Base-by-base conservation (phyloP, 2,113 vertebrate genomes). In the Mellivora capensis region DNA sequence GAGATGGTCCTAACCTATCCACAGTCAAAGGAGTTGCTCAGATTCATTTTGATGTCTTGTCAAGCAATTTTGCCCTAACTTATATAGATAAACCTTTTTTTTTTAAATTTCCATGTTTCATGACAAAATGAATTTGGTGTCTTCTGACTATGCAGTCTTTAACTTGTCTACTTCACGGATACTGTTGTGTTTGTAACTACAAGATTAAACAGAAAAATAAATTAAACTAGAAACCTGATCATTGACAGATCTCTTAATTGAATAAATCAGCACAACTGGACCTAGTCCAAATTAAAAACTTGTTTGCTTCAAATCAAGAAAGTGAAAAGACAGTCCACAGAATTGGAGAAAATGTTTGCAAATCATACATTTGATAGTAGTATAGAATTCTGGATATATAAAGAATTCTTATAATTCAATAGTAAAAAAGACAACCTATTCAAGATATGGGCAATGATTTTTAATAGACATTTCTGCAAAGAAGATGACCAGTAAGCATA, bases 341-440 rank as follows among this genome's bases (percentile, higher is more conserved):
- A 96, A 91, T 31, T 87, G 29, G 49, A 86, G 67, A 91, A 87
- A 82, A 91, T 88, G 85, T 27, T 79, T 95, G 11, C 29, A 95
- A 82, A 83, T 89, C n/a, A 88, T 61, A 10, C 49, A 71, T 59
- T 37, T 95, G n/a, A 13, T 76, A 91, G 62, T 37, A 67, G 12
- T 61, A 71, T 93, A 23, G 6, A 76, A 76, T 80, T 96, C 42
- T 87, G 34, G 71, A 87, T 90, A 64, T 31, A 57, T 85, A 31
- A 95, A 85, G 57, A 67, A 89, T 37, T 61, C 39, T 91, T 79
- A 81, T 8, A 87, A 42, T 8, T 71, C 54, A 88, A 23, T 14
- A 82, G 39, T 94, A 77, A 83, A 89, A 79, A 61, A 77, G 34
- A 96, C 21, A 85, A 87, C 31, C 29, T 10, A 90, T 31, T 47